Evolutionary conservation across 2,113 vertebrate species (phyloP).

Genomic region (Mustela lutreola): DNA sequence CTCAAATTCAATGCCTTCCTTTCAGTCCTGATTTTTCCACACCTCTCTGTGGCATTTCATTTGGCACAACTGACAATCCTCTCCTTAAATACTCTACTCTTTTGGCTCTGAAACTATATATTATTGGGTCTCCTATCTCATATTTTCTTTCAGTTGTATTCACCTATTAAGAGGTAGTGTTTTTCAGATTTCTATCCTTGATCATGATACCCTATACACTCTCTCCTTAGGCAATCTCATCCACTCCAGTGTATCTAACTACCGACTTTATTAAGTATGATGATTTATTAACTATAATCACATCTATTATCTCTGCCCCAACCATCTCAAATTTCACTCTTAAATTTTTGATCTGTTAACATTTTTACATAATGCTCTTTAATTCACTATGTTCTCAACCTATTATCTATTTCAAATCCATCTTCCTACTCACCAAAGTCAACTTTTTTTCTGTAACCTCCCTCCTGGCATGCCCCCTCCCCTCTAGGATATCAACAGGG

Average conservation of each 20-base stretch:
- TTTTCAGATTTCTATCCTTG: neutral
- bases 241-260: neutral
- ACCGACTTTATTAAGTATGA: neutral
- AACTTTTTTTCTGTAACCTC: neutral
- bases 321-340: neutral
- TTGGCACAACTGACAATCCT: neutral
- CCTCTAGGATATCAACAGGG: neutral
- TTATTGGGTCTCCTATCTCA: neutral
- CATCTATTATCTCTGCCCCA: neutral
- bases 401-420: constrained; percentile 12
- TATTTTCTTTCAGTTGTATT: constrained; percentile 12
- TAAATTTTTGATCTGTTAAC: constrained; percentile 19
- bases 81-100: constrained; percentile 18
- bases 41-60: constrained; percentile 1
- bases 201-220: neutral
- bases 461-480: neutral
- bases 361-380: constrained; percentile 36
- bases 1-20: constrained; percentile 15
- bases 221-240: constrained; percentile 27
- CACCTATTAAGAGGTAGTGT: neutral
- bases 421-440: neutral
- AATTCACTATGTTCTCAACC: neutral
- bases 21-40: neutral
- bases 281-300: neutral
- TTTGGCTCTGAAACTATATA: neutral